Evolutionary conservation across 2,113 vertebrate species (phyloP), one percentile per base, ranked within the genome.

Genomic region (Muntiacus muntjak): DNA sequence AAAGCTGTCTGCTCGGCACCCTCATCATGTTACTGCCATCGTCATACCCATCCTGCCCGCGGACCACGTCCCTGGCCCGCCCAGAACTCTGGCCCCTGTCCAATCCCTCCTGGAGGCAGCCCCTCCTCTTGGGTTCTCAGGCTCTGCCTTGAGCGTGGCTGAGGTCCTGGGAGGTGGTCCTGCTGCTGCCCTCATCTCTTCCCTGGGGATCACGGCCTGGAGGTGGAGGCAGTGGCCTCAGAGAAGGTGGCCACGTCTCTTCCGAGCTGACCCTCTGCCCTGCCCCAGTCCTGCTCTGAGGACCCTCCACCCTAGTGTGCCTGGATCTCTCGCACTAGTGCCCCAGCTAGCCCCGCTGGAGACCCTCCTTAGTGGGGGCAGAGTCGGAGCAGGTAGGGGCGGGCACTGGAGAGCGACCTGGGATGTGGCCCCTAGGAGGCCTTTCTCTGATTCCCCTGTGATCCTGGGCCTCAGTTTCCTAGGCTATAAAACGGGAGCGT

Each of bases 1-100:
- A 98, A 97, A 97, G 97, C 97, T 86, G 40, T 96, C 97, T 98
- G 98, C 97, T 98, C 74, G 88, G 97, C 97, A 87, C 98, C 97
- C 40, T 98, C 99, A 99, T 99, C 99, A 98, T 98, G 98, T 99
- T 98, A 97, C 98, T 95, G 98, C 98, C 99, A 99, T 99, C 98
- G 92, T 98, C 99, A 99, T 99, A 97, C 99, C 98, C 99, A 99
- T 99, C 96, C 98, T 98, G 98, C 98, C 98, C 98, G 95, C 87
- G 45, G 98, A 97, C 97, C 98, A 96, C 47, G 55, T 96, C 87
- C 95, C 96, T 97, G 96, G 97, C 98, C 95, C 17, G n/a, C 84
- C 96, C 89, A 3, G 0, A 33, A 54, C 78, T 91, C 78, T 60
- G 40, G 12, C 60, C 96, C 58, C 50, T 52, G 82, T 52, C 83